Evolutionary conservation across 2,888 invertebrate species (phyloP).

Genomic region (Ormyrus thymus): DNA sequence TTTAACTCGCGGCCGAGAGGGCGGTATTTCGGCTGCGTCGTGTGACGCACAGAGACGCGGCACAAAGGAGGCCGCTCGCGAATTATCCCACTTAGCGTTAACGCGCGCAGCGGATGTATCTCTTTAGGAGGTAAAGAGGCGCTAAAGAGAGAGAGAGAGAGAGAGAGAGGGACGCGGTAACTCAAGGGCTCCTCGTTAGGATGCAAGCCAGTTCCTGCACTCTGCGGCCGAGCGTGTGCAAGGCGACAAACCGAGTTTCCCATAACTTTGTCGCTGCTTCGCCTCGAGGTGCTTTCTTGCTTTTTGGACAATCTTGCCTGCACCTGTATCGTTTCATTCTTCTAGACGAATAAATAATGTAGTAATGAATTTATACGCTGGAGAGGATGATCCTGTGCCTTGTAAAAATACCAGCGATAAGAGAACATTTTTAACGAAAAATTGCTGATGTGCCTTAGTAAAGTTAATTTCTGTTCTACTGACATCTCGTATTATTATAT

Average conservation of each 20-base stretch:
- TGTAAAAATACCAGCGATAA: too few relatives aligned
- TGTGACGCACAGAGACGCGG: neutral
- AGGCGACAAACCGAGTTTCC: conserved; percentile 16
- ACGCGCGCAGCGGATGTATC: conserved; percentile 16
- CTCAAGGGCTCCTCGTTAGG: neutral
- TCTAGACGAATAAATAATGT: too few relatives aligned
- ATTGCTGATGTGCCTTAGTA: too few relatives aligned
- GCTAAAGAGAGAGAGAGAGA: conserved; percentile 32
- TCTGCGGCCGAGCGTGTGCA: neutral
- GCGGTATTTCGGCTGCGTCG: neutral
- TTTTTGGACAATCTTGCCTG: too few relatives aligned
- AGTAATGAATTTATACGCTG: too few relatives aligned
- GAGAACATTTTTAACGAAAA: too few relatives aligned
- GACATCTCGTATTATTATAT: too few relatives aligned
- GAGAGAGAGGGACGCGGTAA: neutral
- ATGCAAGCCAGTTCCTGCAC: neutral
- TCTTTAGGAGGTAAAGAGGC: conserved; percentile 45
- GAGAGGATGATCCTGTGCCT: too few relatives aligned
- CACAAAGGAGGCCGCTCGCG: conserved; percentile 57
- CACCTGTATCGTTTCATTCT: too few relatives aligned
- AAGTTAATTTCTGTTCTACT: too few relatives aligned
- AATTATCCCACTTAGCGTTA: conserved; percentile 59
- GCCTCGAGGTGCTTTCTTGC: neutral
- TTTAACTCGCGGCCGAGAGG: neutral
- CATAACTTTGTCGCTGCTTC: neutral